A percentile compares a stretch with the other conserved stretches of the same genome.
Conservation (phyloP, 2,797 vertebrate genomes). For the Rhabdophis nuchalis region DNA sequence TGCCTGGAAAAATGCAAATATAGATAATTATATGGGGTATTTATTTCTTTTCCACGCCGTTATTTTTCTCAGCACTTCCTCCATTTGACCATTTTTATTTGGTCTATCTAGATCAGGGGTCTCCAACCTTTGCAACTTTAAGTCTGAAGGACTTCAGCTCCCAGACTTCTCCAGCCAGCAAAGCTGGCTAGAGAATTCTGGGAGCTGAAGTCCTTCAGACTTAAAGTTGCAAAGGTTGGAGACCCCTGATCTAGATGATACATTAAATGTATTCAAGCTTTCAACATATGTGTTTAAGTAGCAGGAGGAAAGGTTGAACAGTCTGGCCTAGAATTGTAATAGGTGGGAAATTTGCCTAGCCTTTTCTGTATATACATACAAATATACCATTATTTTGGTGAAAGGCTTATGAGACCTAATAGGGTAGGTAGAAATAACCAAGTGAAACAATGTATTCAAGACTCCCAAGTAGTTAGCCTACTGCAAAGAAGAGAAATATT, state of each 20-base stretch:
- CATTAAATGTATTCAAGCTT: background rate
- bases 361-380: background rate
- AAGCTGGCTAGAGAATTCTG: too few species aligned
- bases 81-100: background rate
- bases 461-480: background rate
- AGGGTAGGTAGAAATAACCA: background rate
- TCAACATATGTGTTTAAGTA: background rate
- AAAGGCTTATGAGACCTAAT: background rate
- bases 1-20: background rate
- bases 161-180: too few species aligned
- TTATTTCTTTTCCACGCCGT: background rate
- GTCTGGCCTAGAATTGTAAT: background rate
- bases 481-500: background rate
- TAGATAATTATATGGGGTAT: background rate
- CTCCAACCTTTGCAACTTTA: too few species aligned
- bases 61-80: background rate
- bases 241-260: too few species aligned
- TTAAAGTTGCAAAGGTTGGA: too few species aligned
- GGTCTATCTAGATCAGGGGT: too few species aligned
- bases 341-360: background rate
- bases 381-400: background rate
- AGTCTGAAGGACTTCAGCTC: too few species aligned
- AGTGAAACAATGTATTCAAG: too few species aligned
- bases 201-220: too few species aligned
- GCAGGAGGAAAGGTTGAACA: background rate